Evolutionary conservation across 2,797 vertebrate genomes (phyloP).

Genomic region (Lepilemur septentrionalis): DNA sequence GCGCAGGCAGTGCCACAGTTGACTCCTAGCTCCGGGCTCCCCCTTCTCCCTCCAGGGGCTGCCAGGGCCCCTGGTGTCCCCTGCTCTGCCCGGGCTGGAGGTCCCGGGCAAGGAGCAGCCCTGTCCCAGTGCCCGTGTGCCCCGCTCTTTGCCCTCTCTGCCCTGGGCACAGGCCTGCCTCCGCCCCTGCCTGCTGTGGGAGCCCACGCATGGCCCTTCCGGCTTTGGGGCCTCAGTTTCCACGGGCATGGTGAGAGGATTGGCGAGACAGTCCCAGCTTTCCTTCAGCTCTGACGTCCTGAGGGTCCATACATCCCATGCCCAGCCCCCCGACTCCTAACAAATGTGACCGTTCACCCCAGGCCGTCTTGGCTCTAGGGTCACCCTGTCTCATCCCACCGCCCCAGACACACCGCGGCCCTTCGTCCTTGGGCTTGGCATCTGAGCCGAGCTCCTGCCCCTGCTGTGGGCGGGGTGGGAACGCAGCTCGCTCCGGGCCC

Average conservation of each 20-base stretch:
- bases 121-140: too few species aligned
- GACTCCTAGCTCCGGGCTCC: neutral
- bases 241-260: neutral
- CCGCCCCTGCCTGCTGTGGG: neutral
- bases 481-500: neutral
- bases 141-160: neutral
- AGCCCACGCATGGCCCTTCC: neutral
- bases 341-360: too few species aligned
- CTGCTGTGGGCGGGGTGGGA: neutral
- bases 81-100: neutral
- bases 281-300: neutral
- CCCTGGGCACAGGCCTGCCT: neutral
- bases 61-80: neutral
- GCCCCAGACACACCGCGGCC: neutral
- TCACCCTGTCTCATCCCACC: neutral
- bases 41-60: neutral
- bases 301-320: neutral
- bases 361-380: conserved; percentile 31
- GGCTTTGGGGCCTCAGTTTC: neutral
- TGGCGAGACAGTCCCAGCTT: neutral
- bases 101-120: neutral
- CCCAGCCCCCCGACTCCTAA: neutral
- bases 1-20: neutral
- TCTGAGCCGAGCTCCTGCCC: neutral
- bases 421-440: neutral